Base-by-base conservation (phyloP, 2,888 invertebrate genomes). In the Mantis religiosa region DNA sequence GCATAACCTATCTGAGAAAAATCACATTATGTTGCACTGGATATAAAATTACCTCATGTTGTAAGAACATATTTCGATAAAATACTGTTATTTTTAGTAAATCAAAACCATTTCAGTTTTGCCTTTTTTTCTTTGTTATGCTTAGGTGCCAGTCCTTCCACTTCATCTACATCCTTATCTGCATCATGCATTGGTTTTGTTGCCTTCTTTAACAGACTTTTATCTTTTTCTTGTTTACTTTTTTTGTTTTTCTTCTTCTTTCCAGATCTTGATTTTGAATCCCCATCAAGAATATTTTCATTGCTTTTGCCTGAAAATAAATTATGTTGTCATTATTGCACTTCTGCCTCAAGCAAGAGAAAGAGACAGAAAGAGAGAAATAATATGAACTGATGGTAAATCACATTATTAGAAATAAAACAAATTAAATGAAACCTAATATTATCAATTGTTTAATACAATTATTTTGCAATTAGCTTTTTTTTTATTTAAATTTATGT, bases 121-220 rank as follows among this genome's bases (percentile, higher is more conserved):
- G 90, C 92, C 93, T 91, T 94, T 93, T 89, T 90, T 83, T 85
- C 88, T 84, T 88, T 90, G 28, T 27, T 81, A 85, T 88, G 88
- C 34, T 85, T 87, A 20, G 86, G 87, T n/a, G 88, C 34, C 3
- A 84, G 28, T 83, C 83, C 27, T 85, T 95, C 95, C 91, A 93
- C 92, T 91, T 95, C 95, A 91, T 95, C 95, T 84, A 95, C 93
- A 91, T 95, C 95, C 92, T 95, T 95, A 92, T 95, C 95, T 34
- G 94, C 94, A 92, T 96, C 95, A 41, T 89, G 34, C 12, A 28
- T 82, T 82, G 94, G 92, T 90, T 93, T 93, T 88, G 93, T 92
- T 89, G 91, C 91, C 91, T 95, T 95, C 91, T 94, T 95, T 89
- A 91, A 91, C 88, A 92, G 92, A 88, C 92, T 92, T 88, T 93